Conservation (phyloP, 1,140 invertebrate genomes). For the Drosophila repleta region DNA sequence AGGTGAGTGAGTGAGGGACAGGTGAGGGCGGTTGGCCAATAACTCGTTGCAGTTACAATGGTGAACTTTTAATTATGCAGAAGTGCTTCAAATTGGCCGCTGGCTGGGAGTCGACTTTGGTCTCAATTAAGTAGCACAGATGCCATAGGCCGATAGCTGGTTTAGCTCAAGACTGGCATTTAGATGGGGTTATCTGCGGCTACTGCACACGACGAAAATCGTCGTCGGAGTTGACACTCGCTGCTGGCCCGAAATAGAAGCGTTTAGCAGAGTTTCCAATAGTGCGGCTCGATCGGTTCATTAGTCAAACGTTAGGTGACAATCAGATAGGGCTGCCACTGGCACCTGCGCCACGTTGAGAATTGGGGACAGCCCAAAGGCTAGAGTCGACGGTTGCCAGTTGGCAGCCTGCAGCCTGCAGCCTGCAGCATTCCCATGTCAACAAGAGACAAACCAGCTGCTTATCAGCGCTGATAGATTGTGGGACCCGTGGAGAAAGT, state of each 20-base stretch:
- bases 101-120: constrained; percentile 15
- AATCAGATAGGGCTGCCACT: constrained; percentile 65
- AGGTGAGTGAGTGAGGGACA: background rate
- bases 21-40: background rate
- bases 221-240: constrained; percentile 1
- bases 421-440: constrained; percentile 63
- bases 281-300: constrained; percentile 50
- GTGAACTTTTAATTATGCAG: constrained; percentile 48
- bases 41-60: constrained; percentile 19
- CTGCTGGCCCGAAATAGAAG: background rate
- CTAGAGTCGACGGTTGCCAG: no score
- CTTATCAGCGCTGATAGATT: constrained; percentile 51
- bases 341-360: constrained; percentile 45
- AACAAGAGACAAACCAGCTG: constrained; percentile 42
- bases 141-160: constrained; percentile 65
- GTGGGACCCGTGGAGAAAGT: constrained; percentile 39
- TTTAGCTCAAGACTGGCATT: constrained; percentile 55
- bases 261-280: constrained; percentile 4
- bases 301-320: constrained; percentile 79
- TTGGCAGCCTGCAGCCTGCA: constrained; percentile 13
- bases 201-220: constrained; percentile 49
- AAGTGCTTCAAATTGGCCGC: constrained; percentile 23
- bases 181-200: constrained; percentile 62
- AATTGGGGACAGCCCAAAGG: constrained; percentile 50
- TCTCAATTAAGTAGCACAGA: constrained; percentile 72